Evolutionary conservation across 2,113 vertebrate genomes (phyloP).

Genomic region (Genyomyrus donnyi): DNA sequence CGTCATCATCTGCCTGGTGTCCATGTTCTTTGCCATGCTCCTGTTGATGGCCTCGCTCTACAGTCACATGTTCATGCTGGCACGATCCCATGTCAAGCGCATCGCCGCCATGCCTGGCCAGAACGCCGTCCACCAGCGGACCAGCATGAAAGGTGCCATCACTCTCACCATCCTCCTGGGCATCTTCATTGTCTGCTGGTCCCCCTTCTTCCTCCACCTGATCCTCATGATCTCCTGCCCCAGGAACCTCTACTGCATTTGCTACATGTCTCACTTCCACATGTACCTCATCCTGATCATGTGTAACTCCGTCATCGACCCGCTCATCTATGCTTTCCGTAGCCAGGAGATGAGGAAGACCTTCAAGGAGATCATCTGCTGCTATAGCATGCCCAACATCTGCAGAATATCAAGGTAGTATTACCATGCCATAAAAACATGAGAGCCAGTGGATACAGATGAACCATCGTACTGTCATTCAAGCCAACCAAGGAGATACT

Average conservation of each 20-base stretch:
- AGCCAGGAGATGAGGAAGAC: slow-evolving; percentile 78
- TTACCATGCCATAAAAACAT: neutral
- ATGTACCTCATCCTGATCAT: slow-evolving; percentile 79
- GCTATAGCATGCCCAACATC: slow-evolving; percentile 44
- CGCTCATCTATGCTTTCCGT: slow-evolving; percentile 78
- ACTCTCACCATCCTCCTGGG: slow-evolving; percentile 78
- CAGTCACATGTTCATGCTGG: slow-evolving; percentile 78
- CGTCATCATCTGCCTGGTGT: slow-evolving; percentile 75
- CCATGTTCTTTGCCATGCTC: slow-evolving; percentile 81
- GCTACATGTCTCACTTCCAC: slow-evolving; percentile 79
- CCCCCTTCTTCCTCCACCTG: slow-evolving; percentile 82
- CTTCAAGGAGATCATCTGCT: slow-evolving; percentile 72
- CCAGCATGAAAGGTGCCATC: slow-evolving; percentile 74
- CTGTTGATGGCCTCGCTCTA: slow-evolving; percentile 78
- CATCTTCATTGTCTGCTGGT: slow-evolving; percentile 78
- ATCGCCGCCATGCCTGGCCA: slow-evolving; percentile 53
- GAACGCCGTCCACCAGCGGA: slow-evolving; percentile 62
- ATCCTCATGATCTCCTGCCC: slow-evolving; percentile 80
- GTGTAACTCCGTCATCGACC: slow-evolving; percentile 80
- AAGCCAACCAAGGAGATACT: neutral
- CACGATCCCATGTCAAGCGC: slow-evolving; percentile 49
- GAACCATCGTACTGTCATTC: neutral
- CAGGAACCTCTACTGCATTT: slow-evolving; percentile 70
- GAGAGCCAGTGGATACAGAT: neutral
- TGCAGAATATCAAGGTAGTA: slow-evolving; percentile 31